Evolutionary conservation across 2,888 invertebrate species (phyloP), one percentile per base, ranked within the genome.

Genomic region (Coleophora flavipennella): DNA sequence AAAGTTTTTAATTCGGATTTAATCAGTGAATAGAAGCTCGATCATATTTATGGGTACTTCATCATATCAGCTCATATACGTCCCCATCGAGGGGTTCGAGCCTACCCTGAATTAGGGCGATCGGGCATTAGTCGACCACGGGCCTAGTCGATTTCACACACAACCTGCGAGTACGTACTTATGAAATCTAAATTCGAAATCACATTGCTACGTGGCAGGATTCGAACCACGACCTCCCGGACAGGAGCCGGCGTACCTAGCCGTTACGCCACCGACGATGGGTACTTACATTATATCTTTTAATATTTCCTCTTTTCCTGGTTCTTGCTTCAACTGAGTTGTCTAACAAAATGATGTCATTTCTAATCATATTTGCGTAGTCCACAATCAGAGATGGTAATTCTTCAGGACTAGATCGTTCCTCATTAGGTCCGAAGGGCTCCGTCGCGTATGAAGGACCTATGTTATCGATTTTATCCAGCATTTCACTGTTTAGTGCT

Each of bases 241-340:
- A n/a, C n/a, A n/a, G n/a, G n/a, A n/a, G n/a, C n/a, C n/a, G n/a
- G n/a, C n/a, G n/a, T n/a, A n/a, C n/a, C n/a, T n/a, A n/a, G n/a
- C n/a, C n/a, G n/a, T n/a, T n/a, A n/a, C n/a, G n/a, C n/a, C n/a
- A n/a, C n/a, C n/a, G n/a, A 35, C 10, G n/a, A n/a, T 32, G 13
- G 3, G 11, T 40, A 66, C 75, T 68, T 49, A 76, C 77, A 40
- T 64, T 61, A 39, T 56, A 53, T n/a, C 68, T 62, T 54, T 74
- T 71, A 33, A 71, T 59, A 45, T 77, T 79, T 32, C 77, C 81
- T 46, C 78, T 61, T 55, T 81, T 79, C 13, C 71, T 64, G 6
- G 79, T 76, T 41, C 76, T 65, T 0, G 81, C 81, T 58, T 83
- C 72, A 8, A 80, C 69, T 3, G 81, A 79, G 45, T 84, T 73